Base-by-base conservation (phyloP, 2,113 vertebrate genomes). In the Mesembrinibis cayennensis region DNA sequence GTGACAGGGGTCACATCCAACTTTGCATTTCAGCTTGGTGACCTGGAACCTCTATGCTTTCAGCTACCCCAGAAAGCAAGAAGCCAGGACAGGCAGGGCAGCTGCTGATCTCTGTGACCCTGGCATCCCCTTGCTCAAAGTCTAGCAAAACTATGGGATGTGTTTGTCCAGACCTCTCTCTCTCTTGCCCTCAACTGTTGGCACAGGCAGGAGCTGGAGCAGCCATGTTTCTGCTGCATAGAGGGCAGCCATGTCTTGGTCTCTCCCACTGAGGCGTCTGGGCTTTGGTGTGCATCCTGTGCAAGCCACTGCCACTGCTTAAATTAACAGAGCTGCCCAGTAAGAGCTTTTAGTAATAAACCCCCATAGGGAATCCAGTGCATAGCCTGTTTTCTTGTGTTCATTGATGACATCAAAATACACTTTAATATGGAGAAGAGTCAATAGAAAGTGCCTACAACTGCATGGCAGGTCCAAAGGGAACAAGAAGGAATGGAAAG, bases 161-260 rank as follows among this genome's bases (percentile, higher is more conserved):
- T 13, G 6, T 36, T 38, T 72, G 49, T 40, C 36, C 49, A 69
- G n/a, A 47, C 15, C 7, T 50, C 66, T 56, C 19, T 40, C 22
- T 42, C 16, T 79, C 15, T 42, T 49, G 50, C 17, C 30, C 23
- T 56, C 0, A 0, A 8, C 19, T 63, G 29, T 11, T 1, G 9
- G 36, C 45, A 59, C 0, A 0, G 27, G 36, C 32, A 78, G 56
- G 15, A 77, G 53, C 40, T 67, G 47, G 58, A 50, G n/a, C 27
- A 70, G 55, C 6, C 1, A 3, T 36, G 27, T 26, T n/a, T 30
- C 19, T 44, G 27, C n/a, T 63, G 40, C 52, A 40, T 8, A 47
- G 42, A 66, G 55, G 45, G 34, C 38, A 55, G 30, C 49, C 19
- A 8, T 53, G 73, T 36, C n/a, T 14, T 62, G 34, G 11, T n/a